These are phyloP conservation scores for Sesamia inferens DNA, from an alignment of 2,888 invertebrate genomes.

Conservation along the genomic window DNA sequence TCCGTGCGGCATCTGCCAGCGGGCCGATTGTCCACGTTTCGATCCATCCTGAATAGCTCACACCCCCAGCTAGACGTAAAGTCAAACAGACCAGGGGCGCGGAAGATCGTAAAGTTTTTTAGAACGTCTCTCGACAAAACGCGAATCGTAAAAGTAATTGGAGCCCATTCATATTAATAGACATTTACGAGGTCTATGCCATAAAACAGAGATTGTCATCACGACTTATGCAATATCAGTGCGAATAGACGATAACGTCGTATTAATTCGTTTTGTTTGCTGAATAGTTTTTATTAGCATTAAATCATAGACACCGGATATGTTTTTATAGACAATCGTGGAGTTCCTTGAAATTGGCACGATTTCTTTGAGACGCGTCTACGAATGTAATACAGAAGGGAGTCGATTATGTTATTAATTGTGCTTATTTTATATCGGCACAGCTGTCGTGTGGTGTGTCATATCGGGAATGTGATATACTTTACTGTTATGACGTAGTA, in stretches of 20 bases:
- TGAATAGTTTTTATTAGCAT: constrained; percentile 80
- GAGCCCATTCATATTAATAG: constrained; percentile 90
- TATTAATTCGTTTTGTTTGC: constrained; percentile 84
- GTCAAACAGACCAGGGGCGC: constrained; percentile 82
- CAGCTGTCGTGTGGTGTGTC: constrained; percentile 68
- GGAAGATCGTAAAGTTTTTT: constrained; percentile 88
- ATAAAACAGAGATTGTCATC: constrained; percentile 90
- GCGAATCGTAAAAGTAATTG: constrained; percentile 90
- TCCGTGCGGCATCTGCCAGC: constrained; percentile 81
- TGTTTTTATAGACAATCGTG: constrained; percentile 72
- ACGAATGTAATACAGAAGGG: constrained; percentile 49
- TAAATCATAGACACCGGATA: constrained; percentile 81
- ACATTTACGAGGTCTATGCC: constrained; percentile 88
- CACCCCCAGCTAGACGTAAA: constrained; percentile 80
- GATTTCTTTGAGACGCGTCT: constrained; percentile 57
- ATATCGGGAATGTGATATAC: constrained; percentile 65
- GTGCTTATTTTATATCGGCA: constrained; percentile 60
- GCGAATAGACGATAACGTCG: constrained; percentile 77
- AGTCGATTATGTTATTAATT: constrained; percentile 68
- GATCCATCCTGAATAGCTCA: constrained; percentile 69
- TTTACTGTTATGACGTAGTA: constrained; percentile 73
- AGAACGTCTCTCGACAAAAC: constrained; percentile 87
- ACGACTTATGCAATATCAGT: constrained; percentile 82
- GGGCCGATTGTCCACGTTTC: constrained; percentile 76
- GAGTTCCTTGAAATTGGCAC: constrained; percentile 72